Base-by-base conservation (phyloP, 2,113 vertebrate species). In the Silurus glanis region DNA sequence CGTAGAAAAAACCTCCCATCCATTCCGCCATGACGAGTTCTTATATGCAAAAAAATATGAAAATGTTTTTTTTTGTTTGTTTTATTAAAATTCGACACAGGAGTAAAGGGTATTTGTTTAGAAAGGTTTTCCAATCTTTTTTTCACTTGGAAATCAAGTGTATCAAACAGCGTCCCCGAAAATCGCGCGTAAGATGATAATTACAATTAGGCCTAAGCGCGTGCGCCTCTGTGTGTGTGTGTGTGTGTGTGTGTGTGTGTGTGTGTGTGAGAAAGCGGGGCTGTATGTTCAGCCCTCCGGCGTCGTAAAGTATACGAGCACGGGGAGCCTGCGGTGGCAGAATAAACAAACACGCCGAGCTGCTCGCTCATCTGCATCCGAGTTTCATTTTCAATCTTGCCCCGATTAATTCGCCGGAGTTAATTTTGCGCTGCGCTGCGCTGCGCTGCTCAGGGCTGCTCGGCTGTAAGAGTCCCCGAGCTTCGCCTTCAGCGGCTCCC, bases 331-430 rank as follows among this genome's bases (percentile, higher is more conserved):
- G 83, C 53, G 61, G 83, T 84, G 69, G 81, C 83, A 85, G 84
- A 89, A 89, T 87, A 87, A 86, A 89, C 85, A 86, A 88, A 83
- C 78, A 80, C 85, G 74, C 91, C 19, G 93, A 91, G 93, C 92
- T 95, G 94, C 93, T 94, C 95, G 92, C 92, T 95, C 94, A 94
- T 92, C 95, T 95, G 95, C 93, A 90, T 94, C 95, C 93, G 94
- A 94, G 95, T 95, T 95, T 95, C 95, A 95, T 96, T 96, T 94
- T 95, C 97, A 96, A 95, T 96, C 96, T 95, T 96, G 95, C 96
- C 95, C 94, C 96, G 96, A 97, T 97, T 97, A 97, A 96, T 97
- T 97, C 92, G 86, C 81, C 92, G 89, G 95, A 94, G 97, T 97
- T 96, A 96, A 97, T 97, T 95, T 97, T 87, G 13, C 21, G 2